phyloP scores from a whole-genome alignment of 2,113 vertebrate genomes.

The Oriolus oriolus region DNA sequence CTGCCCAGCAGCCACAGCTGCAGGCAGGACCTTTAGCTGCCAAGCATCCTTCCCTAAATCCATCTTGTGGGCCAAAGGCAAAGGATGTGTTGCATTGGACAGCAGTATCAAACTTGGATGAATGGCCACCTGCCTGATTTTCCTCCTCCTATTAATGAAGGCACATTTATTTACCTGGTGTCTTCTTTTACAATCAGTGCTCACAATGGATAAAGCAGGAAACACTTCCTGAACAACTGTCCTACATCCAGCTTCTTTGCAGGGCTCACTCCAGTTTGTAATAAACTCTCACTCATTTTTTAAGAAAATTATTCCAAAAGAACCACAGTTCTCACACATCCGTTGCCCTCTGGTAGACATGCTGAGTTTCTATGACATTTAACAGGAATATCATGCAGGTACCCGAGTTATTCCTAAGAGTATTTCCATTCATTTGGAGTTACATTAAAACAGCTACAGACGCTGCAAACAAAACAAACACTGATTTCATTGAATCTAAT shows the following conservation, averaged over 20 bases:
- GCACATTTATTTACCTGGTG: background rate
- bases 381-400: background rate
- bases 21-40: background rate
- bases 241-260: background rate
- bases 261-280: background rate
- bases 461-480: background rate
- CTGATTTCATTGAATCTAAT: background rate
- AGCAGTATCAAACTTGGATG: background rate
- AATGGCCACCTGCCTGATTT: accelerated
- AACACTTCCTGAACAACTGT: background rate
- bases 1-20: background rate
- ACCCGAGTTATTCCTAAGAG: background rate
- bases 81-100: background rate
- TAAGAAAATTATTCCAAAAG: background rate
- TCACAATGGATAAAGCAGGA: background rate
- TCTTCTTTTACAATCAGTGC: background rate
- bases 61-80: background rate
- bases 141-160: accelerated
- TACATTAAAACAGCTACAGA: background rate
- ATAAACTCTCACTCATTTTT: background rate
- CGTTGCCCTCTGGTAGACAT: background rate
- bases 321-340: background rate
- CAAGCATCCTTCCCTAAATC: background rate
- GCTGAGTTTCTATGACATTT: background rate
- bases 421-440: background rate